Conservation (phyloP, 2,888 invertebrate species). For the Cataglyphis cursor region DNA sequence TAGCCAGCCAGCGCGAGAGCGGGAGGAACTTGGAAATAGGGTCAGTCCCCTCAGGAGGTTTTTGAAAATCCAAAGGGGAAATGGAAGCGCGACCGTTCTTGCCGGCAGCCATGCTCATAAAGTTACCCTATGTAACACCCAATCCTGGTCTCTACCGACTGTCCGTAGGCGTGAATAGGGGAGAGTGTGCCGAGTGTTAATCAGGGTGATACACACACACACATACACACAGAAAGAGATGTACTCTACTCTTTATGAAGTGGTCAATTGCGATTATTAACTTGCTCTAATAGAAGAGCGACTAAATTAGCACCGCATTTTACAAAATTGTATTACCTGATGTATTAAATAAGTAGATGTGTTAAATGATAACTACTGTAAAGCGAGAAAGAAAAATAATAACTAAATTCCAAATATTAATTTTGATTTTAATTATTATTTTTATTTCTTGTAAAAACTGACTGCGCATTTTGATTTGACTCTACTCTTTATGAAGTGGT, state of each 20-base stretch:
- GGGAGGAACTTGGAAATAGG: slow-evolving; percentile 56
- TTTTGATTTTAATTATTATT: neutral
- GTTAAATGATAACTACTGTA: neutral
- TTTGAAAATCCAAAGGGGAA: slow-evolving; percentile 49
- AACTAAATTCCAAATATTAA: neutral
- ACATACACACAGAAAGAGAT: neutral
- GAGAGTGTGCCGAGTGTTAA: slow-evolving; percentile 44
- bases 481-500: slow-evolving; percentile 12
- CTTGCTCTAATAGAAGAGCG: slow-evolving; percentile 9
- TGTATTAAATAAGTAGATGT: neutral
- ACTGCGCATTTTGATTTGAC: neutral
- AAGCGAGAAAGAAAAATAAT: neutral
- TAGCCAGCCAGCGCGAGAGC: slow-evolving; percentile 18
- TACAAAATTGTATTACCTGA: neutral
- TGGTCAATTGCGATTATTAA: slow-evolving; percentile 23
- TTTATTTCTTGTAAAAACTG: neutral
- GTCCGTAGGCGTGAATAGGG: slow-evolving; percentile 43
- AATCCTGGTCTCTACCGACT: slow-evolving; percentile 19
- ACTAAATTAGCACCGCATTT: neutral
- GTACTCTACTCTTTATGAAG: slow-evolving; percentile 2
- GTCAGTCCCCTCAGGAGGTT: slow-evolving; percentile 57
- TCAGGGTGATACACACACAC: slow-evolving; percentile 30
- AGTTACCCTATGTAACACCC: slow-evolving; percentile 49
- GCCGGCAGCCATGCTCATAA: slow-evolving; percentile 46
- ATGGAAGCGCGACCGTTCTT: slow-evolving; percentile 21